Evolutionary conservation across 1,140 invertebrate genomes (phyloP), one percentile per base, ranked within the genome.

Genomic region (Eriocheir sinensis): DNA sequence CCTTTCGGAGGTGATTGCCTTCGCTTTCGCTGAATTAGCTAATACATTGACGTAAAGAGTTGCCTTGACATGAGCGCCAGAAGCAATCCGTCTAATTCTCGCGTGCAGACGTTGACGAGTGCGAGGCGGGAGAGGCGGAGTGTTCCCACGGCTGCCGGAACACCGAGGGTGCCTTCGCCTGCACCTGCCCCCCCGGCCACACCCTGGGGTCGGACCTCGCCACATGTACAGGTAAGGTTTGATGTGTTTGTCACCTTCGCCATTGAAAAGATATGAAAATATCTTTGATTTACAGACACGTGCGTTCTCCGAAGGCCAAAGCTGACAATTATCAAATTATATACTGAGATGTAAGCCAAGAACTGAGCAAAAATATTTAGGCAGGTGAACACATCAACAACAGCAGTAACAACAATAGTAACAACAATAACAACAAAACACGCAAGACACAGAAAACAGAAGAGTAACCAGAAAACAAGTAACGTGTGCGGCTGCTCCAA

Each of bases 101-200:
- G 2, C 85, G 79, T 80, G 30, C 72, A 91, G 95, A 95, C 83
- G 72, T 40, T 38, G 91, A 95, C 83, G 96, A 97, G 96, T 93
- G 91, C 85, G 3, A 96, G 95, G 92, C 96, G 95, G 89, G 96
- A 95, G 21, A 92, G 95, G 72, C 32, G 21, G 92, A 83, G 3
- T 96, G 96, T 53, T 96, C 96, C 83, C 85, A 96, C 32, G 72
- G 94, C 0, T 97, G 96, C 91, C 92, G 89, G 8, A 97, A 97
- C 93, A 96, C 96, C 0, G 95, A 96, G 17, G 97, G 97, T 44
- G 96, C 96, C 2, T 98, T 97, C 95, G 97, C 97, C 95, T 98
- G 98, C 96, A 97, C 98, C 15, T 99, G 98, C 96, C 97, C 97
- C 0, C 95, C 96, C 1, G 97, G 97, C 36, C 98, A 97, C 95